Evolutionary conservation across 1,140 invertebrate genomes (phyloP).

Genomic region (Diachasma alloeum): DNA sequence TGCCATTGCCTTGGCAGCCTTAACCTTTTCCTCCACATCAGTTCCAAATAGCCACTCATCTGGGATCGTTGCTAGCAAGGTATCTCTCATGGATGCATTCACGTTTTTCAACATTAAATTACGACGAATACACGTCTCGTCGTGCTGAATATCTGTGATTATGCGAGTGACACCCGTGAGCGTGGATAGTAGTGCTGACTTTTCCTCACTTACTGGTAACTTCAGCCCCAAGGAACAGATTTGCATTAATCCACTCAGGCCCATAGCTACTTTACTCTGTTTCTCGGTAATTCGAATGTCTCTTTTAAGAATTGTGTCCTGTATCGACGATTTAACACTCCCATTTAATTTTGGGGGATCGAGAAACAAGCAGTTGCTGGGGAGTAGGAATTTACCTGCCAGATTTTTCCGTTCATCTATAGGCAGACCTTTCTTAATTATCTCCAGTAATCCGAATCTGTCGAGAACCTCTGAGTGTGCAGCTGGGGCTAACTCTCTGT

Average conservation of each 20-base stretch:
- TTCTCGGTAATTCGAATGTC: constrained; percentile 28
- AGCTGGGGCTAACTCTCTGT: constrained; percentile 14
- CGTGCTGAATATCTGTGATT: constrained; percentile 18
- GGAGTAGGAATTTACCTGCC: too few species aligned
- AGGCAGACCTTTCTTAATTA: constrained; percentile 24
- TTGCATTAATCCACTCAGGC: constrained; percentile 16
- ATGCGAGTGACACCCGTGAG: constrained; percentile 17
- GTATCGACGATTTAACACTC: constrained; percentile 20
- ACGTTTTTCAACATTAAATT: constrained; percentile 29
- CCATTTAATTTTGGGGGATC: constrained; percentile 31
- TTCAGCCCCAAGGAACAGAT: constrained; percentile 20
- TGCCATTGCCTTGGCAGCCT: constrained; percentile 21
- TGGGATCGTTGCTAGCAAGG: constrained; percentile 14
- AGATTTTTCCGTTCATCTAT: constrained; percentile 7
- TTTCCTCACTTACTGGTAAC: constrained; percentile 20
- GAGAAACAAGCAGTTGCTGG: constrained; percentile 24
- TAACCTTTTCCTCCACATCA: constrained; percentile 20
- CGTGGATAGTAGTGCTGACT: constrained; percentile 18
- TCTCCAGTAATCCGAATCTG: background rate
- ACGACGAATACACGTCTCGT: constrained; percentile 20
- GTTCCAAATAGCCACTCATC: constrained; percentile 26
- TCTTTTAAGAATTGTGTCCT: constrained; percentile 18
- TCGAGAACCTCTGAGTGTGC: constrained; percentile 22
- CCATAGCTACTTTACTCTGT: constrained; percentile 21
- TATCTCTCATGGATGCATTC: constrained; percentile 22